Base-by-base conservation (phyloP, 2,797 vertebrate genomes). In the Tolypeutes matacus region DNA sequence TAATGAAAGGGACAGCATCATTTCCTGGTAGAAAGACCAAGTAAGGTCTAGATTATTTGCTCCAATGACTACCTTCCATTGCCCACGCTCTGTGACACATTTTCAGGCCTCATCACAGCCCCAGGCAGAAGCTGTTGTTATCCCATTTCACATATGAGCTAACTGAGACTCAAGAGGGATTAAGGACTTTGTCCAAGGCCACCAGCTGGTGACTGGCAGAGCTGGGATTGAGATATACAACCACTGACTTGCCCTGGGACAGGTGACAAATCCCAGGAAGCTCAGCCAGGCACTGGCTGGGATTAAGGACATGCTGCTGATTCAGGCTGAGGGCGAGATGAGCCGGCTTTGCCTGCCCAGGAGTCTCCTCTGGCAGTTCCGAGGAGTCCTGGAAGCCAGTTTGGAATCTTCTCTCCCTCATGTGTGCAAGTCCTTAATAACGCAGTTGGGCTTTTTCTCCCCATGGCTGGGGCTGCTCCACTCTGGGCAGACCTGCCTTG, bases 1-100 rank as follows among this genome's bases (percentile, higher is more conserved):
- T 76, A 86, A 90, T 85, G 77, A 96, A 95, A 94, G 11, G 7
- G 69, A 76, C 13, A 94, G 89, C 39, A 76, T 95, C n/a, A 67
- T 89, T 84, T 89, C 73, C 62, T 76, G n/a, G 49, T 39, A 87
- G 64, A 78, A 91, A 88, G 69, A 95, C 23, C 20, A 82, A 82
- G 84, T 49, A 65, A 31, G 2, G 7, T 77, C 42, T 70, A 72
- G 85, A 90, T 77, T 67, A 76, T 75, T 51, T 6, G 4, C n/a
- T 67, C 14, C 42, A 60, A 18, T 60, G 36, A 70, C 77, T 73
- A 75, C 65, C 65, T 64, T 27, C 58, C 69, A 18, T 56, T 27
- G 65, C 82, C 84, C 5, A 46, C 7, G 36, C 49, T 67, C 62
- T 70, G 42, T 10, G 25, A n/a, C 18, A 64, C 69, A 18, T 53